Percentiles rank a stretch among this genome's conserved stretches.
phyloP scores from a whole-genome alignment of 2,797 vertebrate genomes.

The Pangasius krempfi region DNA sequence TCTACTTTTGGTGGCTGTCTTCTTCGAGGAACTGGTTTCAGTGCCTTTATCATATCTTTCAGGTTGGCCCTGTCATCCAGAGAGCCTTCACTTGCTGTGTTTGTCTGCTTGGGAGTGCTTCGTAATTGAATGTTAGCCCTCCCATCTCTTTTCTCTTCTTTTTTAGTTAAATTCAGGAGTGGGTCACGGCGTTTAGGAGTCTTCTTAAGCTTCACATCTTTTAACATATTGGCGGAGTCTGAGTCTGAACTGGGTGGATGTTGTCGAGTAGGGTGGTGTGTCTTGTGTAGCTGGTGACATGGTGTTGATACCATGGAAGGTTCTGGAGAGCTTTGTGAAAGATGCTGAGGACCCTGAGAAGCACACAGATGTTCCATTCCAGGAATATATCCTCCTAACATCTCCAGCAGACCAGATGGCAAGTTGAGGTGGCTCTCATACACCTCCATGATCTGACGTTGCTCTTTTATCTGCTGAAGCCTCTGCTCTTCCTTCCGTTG shows the following conservation, averaged over 20 bases:
- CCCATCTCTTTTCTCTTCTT: conserved; percentile 63
- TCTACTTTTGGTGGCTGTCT: conserved; percentile 86
- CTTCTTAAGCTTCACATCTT: conserved; percentile 81
- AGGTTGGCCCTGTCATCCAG: conserved; percentile 83
- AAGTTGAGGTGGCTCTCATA: conserved; percentile 86
- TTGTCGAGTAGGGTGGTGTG: conserved; percentile 58
- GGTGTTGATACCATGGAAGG: conserved; percentile 30
- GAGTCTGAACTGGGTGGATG: conserved; percentile 45
- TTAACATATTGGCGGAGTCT: conserved; percentile 70
- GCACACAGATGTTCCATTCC: conserved; percentile 70
- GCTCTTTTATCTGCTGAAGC: conserved; percentile 85
- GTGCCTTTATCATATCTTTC: conserved; percentile 87
- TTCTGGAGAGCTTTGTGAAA: conserved; percentile 20
- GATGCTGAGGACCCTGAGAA: conserved; percentile 50
- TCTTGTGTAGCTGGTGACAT: conserved; percentile 56
- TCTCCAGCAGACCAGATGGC: conserved; percentile 87
- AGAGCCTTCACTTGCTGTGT: conserved; percentile 48
- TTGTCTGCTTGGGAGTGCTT: conserved; percentile 66
- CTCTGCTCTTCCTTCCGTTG: conserved; percentile 89
- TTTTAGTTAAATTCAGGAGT: conserved; percentile 70
- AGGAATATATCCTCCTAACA: conserved; percentile 83
- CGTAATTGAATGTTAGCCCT: conserved; percentile 69
- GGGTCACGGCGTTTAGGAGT: conserved; percentile 77
- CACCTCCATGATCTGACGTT: conserved; percentile 84
- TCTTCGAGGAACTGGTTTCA: conserved; percentile 89